Base-by-base conservation (phyloP, 2,797 vertebrate genomes). In the Xenops minutus region DNA sequence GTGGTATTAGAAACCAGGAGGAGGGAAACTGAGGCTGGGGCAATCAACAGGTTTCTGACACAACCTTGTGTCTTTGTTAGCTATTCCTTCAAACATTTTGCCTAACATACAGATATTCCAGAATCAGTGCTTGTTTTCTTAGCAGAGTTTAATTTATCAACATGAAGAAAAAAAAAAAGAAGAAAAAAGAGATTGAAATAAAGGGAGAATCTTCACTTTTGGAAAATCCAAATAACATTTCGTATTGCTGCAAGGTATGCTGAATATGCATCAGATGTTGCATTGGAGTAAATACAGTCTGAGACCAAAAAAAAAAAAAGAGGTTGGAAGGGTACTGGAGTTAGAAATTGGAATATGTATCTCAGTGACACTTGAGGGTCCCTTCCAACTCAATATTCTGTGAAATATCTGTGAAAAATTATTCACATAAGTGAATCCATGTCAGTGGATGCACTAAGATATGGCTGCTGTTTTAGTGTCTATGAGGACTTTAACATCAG, bases 301-400 rank as follows among this genome's bases (percentile, higher is more conserved):
- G 56, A 80, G 64, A 64, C 19, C 9, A 36, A 59, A 34, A 41
- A 44, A 27, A 24, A 48, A n/a, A 44, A 69, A 51, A 10, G 5
- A 46, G 8, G 2, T 22, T 87, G 19, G n/a, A 89, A 79, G 8
- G 6, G 5, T 85, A 55, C 27, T 79, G 55, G 39, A 76, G 46
- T 85, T 46, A 68, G 91, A 86, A 74, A 51, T 44, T 20, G 66
- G 24, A 87, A 59, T 63, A 72, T 44, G 29, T 62, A 8, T 75
- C 23, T 76, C 0, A 0, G 11, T 23, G 21, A 64, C 36, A 32
- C 5, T 29, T 69, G 43, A 63, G 20, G 11, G 16, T 37, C 27
- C 19, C 23, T 62, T 75, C 43, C 56, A 44, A 56, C 16, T 76
- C 27, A 37, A 56, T 78, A 71, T 58, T 52, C 24, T 59, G 14